phyloP scores from a whole-genome alignment of 2,888 invertebrate genomes.

The Ypsolopha sequella region DNA sequence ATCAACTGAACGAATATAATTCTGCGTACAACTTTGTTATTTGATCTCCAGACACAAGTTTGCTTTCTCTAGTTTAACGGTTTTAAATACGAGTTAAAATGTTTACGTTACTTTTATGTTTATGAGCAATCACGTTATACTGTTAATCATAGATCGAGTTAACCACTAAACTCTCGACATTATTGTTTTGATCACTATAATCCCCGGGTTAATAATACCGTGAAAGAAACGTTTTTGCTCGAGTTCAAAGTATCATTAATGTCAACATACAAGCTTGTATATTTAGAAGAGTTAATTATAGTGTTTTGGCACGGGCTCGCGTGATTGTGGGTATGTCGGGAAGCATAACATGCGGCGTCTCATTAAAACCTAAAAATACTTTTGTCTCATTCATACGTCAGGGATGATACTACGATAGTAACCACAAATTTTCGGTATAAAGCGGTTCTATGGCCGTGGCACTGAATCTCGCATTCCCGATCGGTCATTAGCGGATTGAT shows the following conservation, averaged over 20 bases:
- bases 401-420: conserved; percentile 58
- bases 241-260: background rate
- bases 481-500: conserved; percentile 16
- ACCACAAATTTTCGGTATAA: conserved; percentile 55
- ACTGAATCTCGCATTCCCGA: conserved; percentile 31
- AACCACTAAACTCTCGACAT: no score
- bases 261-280: background rate
- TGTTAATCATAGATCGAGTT: no score
- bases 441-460: conserved; percentile 47
- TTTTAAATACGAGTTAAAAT: no score
- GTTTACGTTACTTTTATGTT: no score
- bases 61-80: no score
- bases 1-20: no score
- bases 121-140: no score
- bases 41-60: no score
- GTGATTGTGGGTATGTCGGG: conserved; percentile 23
- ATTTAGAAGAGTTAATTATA: conserved; percentile 15
- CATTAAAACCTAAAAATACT: conserved; percentile 58
- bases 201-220: no score
- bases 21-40: no score
- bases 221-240: no score
- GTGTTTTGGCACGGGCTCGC: conserved; percentile 42
- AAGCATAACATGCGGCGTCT: conserved; percentile 2
- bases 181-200: no score
- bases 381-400: conserved; percentile 59